Conservation (phyloP, 2,113 vertebrate genomes). For the Dasyurus viverrinus region DNA sequence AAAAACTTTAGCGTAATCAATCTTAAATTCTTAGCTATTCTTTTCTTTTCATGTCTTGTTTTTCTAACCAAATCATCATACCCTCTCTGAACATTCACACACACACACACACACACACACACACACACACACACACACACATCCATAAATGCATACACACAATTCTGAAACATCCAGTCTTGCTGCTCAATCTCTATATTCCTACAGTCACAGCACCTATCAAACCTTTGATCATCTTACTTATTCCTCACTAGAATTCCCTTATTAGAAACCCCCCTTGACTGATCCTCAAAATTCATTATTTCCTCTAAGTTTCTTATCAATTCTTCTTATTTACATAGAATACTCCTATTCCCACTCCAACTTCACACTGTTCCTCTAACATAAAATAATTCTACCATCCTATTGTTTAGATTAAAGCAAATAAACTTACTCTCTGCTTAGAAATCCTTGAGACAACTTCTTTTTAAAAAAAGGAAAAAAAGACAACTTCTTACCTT, state of each 20-base stretch:
- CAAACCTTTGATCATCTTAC: slow-evolving; percentile 6
- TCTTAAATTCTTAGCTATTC: slow-evolving; percentile 19
- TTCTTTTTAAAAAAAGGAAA: background rate
- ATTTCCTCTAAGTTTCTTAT: background rate
- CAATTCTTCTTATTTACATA: slow-evolving; percentile 17
- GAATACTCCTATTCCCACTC: background rate
- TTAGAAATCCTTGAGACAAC: background rate
- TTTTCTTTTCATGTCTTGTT: background rate
- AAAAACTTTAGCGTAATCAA: background rate
- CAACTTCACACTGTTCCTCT: background rate
- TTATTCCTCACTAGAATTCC: slow-evolving; percentile 30
- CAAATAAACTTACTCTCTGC: background rate
- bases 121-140: too few species aligned
- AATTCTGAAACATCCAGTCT: background rate
- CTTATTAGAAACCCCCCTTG: background rate
- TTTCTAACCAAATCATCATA: background rate
- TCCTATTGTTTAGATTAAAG: background rate
- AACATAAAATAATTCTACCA: background rate
- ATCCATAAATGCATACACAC: too few species aligned
- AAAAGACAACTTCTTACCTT: background rate
- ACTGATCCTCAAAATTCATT: background rate
- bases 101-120: too few species aligned
- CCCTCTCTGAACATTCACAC: background rate
- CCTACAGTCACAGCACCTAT: background rate
- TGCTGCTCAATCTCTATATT: background rate